Evolutionary conservation across 2,888 invertebrate species (phyloP).

Genomic region (Brenthis ino): DNA sequence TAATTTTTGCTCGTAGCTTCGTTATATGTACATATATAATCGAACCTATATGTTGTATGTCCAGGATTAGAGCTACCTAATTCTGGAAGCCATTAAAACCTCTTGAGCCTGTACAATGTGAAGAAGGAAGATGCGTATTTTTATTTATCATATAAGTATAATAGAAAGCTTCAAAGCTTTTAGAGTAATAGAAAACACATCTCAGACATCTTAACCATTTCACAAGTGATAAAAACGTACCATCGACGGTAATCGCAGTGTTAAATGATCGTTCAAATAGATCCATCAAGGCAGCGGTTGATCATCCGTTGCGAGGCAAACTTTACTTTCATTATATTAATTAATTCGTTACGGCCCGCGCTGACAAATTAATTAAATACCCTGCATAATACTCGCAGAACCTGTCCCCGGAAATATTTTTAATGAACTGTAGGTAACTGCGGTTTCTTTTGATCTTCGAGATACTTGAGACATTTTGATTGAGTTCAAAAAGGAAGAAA

Average conservation of each 20-base stretch:
- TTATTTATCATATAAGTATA: too few relatives aligned
- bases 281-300: conserved; percentile 30
- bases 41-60: too few relatives aligned
- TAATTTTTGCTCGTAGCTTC: too few relatives aligned
- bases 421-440: conserved; percentile 19
- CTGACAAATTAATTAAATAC: conserved; percentile 37
- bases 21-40: too few relatives aligned
- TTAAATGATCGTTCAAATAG: conserved; percentile 18
- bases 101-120: too few relatives aligned
- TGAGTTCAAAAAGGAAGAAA: too few relatives aligned
- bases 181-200: too few relatives aligned
- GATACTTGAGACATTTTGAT: background rate
- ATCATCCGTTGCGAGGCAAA: conserved; percentile 32
- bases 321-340: conserved; percentile 38
- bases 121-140: too few relatives aligned
- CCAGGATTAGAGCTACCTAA: too few relatives aligned
- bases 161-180: too few relatives aligned
- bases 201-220: background rate
- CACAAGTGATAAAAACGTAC: background rate
- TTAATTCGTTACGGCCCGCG: conserved; percentile 33
- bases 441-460: conserved; percentile 22
- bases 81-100: too few relatives aligned
- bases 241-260: conserved; percentile 3
- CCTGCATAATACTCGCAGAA: conserved; percentile 24
- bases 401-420: conserved; percentile 18